A percentile compares a stretch with the other conserved stretches of the same genome.
phyloP scores from a whole-genome alignment of 2,797 vertebrate species.

The Pelodytes ibericus region DNA sequence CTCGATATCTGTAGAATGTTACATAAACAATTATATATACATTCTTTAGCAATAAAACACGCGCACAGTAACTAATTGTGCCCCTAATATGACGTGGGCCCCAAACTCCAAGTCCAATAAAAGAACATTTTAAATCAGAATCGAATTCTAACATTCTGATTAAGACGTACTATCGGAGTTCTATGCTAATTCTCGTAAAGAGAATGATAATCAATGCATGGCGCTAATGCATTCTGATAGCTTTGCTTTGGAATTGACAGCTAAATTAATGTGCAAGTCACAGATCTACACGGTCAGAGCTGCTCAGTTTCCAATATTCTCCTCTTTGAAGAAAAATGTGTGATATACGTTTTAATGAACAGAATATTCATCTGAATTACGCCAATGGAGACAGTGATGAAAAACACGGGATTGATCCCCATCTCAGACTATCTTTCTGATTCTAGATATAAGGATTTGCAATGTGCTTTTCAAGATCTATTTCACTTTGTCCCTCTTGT shows the following conservation, averaged over 20 bases:
- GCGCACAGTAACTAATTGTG: too few species aligned
- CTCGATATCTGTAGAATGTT: too few species aligned
- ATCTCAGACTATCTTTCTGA: too few species aligned
- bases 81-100: not conserved
- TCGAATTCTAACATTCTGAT: not conserved
- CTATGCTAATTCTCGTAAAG: slow-evolving; percentile 2
- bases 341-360: not conserved
- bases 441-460: too few species aligned
- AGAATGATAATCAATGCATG: not conserved
- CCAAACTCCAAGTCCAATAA: not conserved
- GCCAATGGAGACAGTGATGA: not conserved
- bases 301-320: not conserved
- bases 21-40: too few species aligned
- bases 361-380: not conserved
- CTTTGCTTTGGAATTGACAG: not conserved
- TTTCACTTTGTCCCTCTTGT: too few species aligned
- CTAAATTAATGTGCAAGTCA: slow-evolving; percentile 5
- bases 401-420: not conserved
- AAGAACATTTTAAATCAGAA: slow-evolving; percentile 1
- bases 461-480: too few species aligned
- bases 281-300: not conserved
- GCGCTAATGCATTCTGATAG: slow-evolving; percentile 7
- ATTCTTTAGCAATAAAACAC: too few species aligned
- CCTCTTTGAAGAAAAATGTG: not conserved
- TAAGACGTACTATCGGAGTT: not conserved